Percentiles rank a stretch among this genome's conserved stretches.
Evolutionary conservation across 2,888 invertebrate species (phyloP).

Genomic region (Gasteruption jaculator): DNA sequence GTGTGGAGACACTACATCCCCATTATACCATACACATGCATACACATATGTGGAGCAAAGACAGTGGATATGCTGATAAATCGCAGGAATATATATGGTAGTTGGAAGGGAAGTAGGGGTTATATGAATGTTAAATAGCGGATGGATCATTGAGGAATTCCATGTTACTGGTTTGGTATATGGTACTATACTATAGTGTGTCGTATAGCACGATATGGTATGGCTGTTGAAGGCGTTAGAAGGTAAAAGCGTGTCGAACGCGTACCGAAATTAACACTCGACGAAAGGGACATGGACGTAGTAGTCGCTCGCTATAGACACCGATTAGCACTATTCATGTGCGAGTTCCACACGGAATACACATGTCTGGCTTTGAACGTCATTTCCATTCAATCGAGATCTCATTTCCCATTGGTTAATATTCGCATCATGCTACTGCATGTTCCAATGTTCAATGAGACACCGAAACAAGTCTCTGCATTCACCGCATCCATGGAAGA

Average conservation of each 20-base stretch:
- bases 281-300: slow-evolving; percentile 27
- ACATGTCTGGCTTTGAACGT: slow-evolving; percentile 35
- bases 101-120: no score
- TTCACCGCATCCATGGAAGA: not conserved
- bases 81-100: no score
- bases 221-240: slow-evolving; percentile 1
- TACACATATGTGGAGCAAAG: no score
- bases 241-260: slow-evolving; percentile 33
- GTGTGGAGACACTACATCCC: no score
- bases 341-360: slow-evolving; percentile 33
- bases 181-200: not conserved
- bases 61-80: no score
- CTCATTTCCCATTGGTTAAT: slow-evolving; percentile 39
- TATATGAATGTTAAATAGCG: no score
- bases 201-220: slow-evolving; percentile 4
- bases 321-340: slow-evolving; percentile 40
- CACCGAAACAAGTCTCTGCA: slow-evolving; percentile 28
- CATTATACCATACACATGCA: no score
- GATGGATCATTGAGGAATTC: no score
- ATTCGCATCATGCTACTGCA: no score
- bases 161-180: no score
- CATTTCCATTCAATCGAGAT: slow-evolving; percentile 43
- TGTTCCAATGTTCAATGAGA: slow-evolving; percentile 20
- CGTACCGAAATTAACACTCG: slow-evolving; percentile 34
- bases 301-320: slow-evolving; percentile 32